Percentiles rank a stretch among this genome's conserved stretches.
These are phyloP conservation scores for Caenorhabditis sp. DNA, from an alignment of 2,888 invertebrate species.

Conservation along the genomic window DNA sequence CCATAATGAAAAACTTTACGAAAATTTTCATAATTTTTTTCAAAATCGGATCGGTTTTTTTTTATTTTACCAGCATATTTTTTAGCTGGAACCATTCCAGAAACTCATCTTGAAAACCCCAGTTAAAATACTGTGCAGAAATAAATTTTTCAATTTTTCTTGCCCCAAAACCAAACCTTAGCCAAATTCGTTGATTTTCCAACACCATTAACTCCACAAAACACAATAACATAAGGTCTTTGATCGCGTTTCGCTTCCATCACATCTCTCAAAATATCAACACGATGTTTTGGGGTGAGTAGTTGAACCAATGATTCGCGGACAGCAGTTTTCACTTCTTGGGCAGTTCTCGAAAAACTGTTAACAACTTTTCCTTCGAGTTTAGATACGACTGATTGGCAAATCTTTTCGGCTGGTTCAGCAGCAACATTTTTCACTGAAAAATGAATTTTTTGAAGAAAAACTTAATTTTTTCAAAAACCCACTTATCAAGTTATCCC, in stretches of 20 bases:
- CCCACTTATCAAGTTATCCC: slow-evolving; percentile 84
- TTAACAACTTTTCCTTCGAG: slow-evolving; percentile 76
- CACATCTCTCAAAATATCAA: slow-evolving; percentile 95
- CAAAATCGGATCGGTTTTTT: too few species aligned
- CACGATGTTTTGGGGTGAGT: slow-evolving; percentile 89
- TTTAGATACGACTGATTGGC: slow-evolving; percentile 66
- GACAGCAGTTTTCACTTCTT: slow-evolving; percentile 85
- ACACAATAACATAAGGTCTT: slow-evolving; percentile 93
- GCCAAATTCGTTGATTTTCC: slow-evolving; percentile 98
- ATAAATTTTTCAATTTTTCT: too few species aligned
- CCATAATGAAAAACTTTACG: too few species aligned
- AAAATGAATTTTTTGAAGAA: background rate
- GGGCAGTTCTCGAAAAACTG: slow-evolving; percentile 89
- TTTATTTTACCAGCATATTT: too few species aligned
- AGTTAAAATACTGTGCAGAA: too few species aligned
- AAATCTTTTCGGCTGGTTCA: slow-evolving; percentile 88
- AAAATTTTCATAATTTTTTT: too few species aligned
- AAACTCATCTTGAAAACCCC: too few species aligned
- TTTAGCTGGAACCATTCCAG: too few species aligned
- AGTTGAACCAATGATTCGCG: slow-evolving; percentile 89
- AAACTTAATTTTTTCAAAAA: background rate
- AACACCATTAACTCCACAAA: slow-evolving; percentile 98
- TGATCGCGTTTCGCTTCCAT: slow-evolving; percentile 83
- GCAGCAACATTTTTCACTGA: slow-evolving; percentile 91
- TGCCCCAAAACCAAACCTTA: too few species aligned